Conservation (phyloP, 2,888 invertebrate species). For the Allolobophora icterica region DNA sequence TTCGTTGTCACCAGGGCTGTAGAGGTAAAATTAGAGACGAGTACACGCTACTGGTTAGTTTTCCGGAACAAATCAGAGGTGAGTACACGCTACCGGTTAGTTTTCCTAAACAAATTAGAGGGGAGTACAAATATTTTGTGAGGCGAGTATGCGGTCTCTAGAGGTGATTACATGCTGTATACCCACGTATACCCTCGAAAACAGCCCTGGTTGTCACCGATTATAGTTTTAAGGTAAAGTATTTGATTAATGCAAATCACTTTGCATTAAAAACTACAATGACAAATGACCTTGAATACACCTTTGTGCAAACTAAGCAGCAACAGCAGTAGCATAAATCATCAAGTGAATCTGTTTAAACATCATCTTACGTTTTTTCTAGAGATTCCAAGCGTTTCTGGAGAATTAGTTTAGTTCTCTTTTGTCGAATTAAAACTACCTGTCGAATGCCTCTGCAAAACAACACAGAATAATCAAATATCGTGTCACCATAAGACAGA, state of each 20-base stretch:
- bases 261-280: neutral
- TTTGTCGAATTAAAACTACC: conserved; percentile 46
- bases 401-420: conserved; percentile 50
- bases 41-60: too few species aligned
- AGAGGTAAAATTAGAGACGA: too few species aligned
- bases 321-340: neutral
- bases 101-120: too few species aligned
- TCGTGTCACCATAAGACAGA: neutral
- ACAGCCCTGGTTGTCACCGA: too few species aligned
- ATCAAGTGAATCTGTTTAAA: neutral
- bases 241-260: neutral
- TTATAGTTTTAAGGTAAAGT: too few species aligned
- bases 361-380: conserved; percentile 49
- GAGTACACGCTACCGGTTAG: too few species aligned
- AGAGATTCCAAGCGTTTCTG: conserved; percentile 53
- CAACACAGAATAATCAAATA: neutral
- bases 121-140: too few species aligned
- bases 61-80: too few species aligned
- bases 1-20: too few species aligned
- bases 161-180: too few species aligned
- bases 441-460: conserved; percentile 31
- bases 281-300: neutral
- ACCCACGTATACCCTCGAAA: too few species aligned
- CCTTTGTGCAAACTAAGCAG: neutral
- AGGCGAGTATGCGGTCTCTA: too few species aligned